These are phyloP conservation scores for Balearica regulorum DNA, from an alignment of 2,797 vertebrate genomes.

Conservation along the genomic window DNA sequence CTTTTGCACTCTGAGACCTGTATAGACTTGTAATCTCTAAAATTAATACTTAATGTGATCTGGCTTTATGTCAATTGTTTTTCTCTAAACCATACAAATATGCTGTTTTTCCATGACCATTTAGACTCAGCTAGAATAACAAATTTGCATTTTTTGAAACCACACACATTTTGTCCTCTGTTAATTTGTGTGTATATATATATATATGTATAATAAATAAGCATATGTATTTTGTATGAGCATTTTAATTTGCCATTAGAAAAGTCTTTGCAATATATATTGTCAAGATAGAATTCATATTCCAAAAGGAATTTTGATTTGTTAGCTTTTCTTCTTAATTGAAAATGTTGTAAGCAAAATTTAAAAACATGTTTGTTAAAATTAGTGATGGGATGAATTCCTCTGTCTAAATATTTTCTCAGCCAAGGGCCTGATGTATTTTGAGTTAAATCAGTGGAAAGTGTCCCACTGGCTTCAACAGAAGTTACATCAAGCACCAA, in stretches of 20 bases:
- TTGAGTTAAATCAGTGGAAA: conserved; percentile 13
- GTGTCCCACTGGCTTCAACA: not conserved
- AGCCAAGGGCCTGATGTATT: not conserved
- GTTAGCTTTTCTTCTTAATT: not conserved
- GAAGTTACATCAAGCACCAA: not conserved
- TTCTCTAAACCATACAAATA: not conserved
- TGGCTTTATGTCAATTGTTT: not conserved
- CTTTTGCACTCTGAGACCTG: not conserved
- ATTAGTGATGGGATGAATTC: not conserved
- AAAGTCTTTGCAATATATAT: not conserved
- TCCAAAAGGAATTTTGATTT: not conserved
- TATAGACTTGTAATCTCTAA: not conserved
- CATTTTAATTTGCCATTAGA: not conserved
- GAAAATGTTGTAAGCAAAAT: not conserved
- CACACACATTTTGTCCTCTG: not conserved
- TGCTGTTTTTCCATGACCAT: not conserved
- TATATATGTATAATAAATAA: not conserved
- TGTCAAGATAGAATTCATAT: not conserved
- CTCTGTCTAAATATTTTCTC: not conserved
- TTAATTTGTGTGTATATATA: not conserved
- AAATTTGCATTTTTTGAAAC: not conserved
- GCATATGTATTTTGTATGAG: not conserved
- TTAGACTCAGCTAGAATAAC: not conserved
- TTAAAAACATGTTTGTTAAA: conserved; percentile 39
- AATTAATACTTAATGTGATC: not conserved